These are phyloP conservation scores for Clunio marinus DNA, from an alignment of 2,888 invertebrate genomes.

Conservation along the genomic window DNA sequence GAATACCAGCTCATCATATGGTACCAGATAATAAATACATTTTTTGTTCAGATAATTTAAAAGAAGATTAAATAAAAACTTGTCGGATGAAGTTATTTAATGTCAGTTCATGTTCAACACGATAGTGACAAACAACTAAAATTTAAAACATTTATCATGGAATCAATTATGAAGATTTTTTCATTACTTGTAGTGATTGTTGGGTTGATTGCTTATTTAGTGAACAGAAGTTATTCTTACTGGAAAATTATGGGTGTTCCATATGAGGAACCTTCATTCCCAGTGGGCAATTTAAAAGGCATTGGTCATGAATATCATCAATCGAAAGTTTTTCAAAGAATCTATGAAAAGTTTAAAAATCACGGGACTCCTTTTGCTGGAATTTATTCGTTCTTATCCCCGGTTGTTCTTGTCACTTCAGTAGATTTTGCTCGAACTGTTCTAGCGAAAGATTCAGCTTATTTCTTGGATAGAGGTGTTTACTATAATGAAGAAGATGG, in stretches of 20 bases:
- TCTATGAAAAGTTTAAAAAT: constrained; percentile 44
- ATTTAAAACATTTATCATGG: background rate
- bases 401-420: constrained; percentile 46
- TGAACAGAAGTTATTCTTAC: background rate
- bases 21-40: too few relatives aligned
- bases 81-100: too few relatives aligned
- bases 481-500: constrained; percentile 35
- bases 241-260: constrained; percentile 41
- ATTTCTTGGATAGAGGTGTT: constrained; percentile 14
- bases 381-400: constrained; percentile 46
- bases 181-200: background rate
- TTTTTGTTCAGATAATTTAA: too few relatives aligned
- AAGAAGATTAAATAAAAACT: too few relatives aligned
- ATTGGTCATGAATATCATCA: constrained; percentile 34
- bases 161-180: background rate
- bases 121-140: too few relatives aligned
- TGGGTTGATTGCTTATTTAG: background rate
- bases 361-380: constrained; percentile 46
- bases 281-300: constrained; percentile 43
- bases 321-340: constrained; percentile 14
- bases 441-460: background rate
- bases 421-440: constrained; percentile 42
- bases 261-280: constrained; percentile 42
- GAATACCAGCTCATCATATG: too few relatives aligned
- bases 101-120: too few relatives aligned